Percentiles rank a stretch among this genome's conserved stretches.
Conservation (phyloP, 2,797 vertebrate genomes). For the Hoplostethus atlanticus region DNA sequence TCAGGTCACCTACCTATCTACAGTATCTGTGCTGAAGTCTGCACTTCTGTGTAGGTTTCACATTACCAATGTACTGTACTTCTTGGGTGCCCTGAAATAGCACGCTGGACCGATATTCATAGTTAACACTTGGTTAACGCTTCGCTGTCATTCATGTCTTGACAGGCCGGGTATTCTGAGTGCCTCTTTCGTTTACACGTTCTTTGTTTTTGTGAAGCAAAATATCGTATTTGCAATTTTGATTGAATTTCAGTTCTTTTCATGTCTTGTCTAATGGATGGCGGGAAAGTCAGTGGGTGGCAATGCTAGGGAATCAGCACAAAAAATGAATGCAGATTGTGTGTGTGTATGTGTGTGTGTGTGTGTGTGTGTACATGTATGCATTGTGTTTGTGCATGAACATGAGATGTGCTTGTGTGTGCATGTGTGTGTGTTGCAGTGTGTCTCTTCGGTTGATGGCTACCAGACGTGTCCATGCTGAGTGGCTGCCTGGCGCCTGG, state of each 20-base stretch:
- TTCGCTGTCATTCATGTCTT: background rate
- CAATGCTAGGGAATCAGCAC: background rate
- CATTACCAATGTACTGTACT: conserved; percentile 43
- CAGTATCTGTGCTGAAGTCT: conserved; percentile 56
- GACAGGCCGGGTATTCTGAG: background rate
- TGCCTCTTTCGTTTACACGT: no score
- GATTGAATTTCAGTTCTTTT: no score
- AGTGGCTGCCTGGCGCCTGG: conserved; percentile 76
- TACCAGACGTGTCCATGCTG: conserved; percentile 77
- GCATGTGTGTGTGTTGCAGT: conserved; percentile 14
- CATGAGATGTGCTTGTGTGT: conserved; percentile 11
- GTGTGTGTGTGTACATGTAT: background rate
- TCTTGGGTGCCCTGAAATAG: conserved; percentile 31
- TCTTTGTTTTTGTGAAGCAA: no score
- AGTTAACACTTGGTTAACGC: background rate
- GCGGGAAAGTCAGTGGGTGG: background rate
- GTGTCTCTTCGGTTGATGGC: conserved; percentile 72
- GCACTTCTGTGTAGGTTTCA: conserved; percentile 55
- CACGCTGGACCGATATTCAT: conserved; percentile 18
- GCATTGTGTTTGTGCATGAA: background rate
- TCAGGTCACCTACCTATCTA: conserved; percentile 49
- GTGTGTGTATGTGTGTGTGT: background rate
- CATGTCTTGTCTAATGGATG: background rate
- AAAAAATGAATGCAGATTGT: background rate
- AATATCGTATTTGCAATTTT: no score